Percentiles rank a stretch among this genome's conserved stretches.
phyloP scores from a whole-genome alignment of 1,140 invertebrate genomes.

The Trypoxylus dichotomus region DNA sequence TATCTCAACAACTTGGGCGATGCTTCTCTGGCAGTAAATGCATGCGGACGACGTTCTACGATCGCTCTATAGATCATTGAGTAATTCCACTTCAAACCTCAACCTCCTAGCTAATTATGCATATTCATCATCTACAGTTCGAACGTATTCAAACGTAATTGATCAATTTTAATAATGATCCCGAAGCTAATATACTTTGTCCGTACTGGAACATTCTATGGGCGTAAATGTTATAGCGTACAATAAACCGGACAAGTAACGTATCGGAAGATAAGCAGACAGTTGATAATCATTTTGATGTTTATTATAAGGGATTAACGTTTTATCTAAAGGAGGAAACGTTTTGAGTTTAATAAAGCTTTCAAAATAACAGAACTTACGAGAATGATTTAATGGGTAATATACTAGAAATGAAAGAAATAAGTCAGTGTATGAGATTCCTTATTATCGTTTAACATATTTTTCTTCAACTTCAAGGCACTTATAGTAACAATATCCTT shows the following conservation, averaged over 20 bases:
- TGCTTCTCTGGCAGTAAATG: neutral
- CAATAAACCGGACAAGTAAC: neutral
- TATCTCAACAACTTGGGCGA: neutral
- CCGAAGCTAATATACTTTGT: neutral
- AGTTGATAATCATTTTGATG: neutral
- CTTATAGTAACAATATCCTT: too few relatives aligned
- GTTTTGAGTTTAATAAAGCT: too few relatives aligned
- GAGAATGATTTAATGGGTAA: too few relatives aligned
- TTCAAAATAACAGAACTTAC: too few relatives aligned
- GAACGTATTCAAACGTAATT: neutral
- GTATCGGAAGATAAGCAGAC: neutral
- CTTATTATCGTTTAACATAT: too few relatives aligned
- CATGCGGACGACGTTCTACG: neutral
- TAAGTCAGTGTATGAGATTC: too few relatives aligned
- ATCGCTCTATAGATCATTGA: neutral
- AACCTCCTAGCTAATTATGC: neutral
- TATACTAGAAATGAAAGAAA: too few relatives aligned
- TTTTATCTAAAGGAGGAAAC: too few relatives aligned
- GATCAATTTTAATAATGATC: neutral
- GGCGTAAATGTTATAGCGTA: neutral
- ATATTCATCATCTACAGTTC: constrained; percentile 3
- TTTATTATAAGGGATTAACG: too few relatives aligned
- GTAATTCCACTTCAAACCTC: neutral
- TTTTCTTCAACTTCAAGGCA: too few relatives aligned
- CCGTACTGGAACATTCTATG: neutral